Conservation (phyloP, 2,113 vertebrate species). For the Piaya cayana region DNA sequence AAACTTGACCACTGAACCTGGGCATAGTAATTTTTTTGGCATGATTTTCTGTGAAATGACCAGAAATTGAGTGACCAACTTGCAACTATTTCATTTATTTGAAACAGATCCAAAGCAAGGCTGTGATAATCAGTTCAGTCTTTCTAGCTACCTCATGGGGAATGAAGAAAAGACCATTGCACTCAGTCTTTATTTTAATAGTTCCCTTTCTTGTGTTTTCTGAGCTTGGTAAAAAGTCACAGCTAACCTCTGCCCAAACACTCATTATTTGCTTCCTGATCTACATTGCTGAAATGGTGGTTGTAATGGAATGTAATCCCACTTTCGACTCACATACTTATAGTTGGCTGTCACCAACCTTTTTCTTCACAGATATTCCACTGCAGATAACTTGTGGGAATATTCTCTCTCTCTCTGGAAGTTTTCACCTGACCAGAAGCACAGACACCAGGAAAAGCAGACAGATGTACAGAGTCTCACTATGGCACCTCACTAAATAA, state of each 20-base stretch:
- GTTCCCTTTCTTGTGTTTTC: not conserved
- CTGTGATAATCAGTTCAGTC: not conserved
- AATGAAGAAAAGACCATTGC: not conserved
- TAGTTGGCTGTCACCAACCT: not conserved
- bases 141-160: not conserved
- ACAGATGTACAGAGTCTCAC: not conserved
- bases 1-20: not conserved
- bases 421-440: not conserved
- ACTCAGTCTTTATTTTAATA: not conserved
- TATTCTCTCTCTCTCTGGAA: not conserved
- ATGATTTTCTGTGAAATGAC: not conserved
- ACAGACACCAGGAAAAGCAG: not conserved
- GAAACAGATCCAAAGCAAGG: not conserved
- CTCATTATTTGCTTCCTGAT: not conserved
- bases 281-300: not conserved
- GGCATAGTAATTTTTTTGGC: not conserved
- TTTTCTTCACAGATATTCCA: not conserved
- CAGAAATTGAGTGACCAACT: not conserved
- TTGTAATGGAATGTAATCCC: not conserved
- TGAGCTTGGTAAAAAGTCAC: not conserved
- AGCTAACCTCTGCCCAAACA: not conserved
- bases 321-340: not conserved
- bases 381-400: not conserved
- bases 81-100: not conserved
- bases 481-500: not conserved